These are phyloP conservation scores for Lacerta bilineata DNA, from an alignment of 2,797 vertebrate genomes.

Conservation along the genomic window DNA sequence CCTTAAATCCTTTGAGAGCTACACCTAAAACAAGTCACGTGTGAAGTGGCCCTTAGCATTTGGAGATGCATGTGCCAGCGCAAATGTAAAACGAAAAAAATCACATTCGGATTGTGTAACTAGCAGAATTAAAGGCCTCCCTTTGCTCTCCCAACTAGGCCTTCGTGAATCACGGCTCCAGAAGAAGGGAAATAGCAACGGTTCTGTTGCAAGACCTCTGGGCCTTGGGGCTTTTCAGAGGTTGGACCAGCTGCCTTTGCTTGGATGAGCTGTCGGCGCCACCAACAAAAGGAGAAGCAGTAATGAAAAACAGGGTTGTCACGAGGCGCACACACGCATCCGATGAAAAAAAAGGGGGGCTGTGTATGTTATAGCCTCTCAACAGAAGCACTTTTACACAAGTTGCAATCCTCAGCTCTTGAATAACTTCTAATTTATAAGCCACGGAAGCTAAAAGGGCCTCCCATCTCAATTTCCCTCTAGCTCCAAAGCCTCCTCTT, in stretches of 20 bases:
- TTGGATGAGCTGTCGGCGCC: constrained; percentile 37
- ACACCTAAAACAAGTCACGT: neutral
- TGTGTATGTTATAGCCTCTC: accelerated
- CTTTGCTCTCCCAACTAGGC: neutral
- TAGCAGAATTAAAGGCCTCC: neutral
- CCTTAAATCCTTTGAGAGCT: neutral
- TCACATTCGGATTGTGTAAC: neutral
- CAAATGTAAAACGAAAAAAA: neutral
- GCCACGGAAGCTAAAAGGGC: neutral
- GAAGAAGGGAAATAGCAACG: no score
- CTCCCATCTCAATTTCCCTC: neutral
- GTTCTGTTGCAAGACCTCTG: neutral
- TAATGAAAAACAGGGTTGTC: neutral
- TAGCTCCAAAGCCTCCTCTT: neutral
- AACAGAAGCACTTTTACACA: neutral
- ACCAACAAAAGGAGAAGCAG: neutral
- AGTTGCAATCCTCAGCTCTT: neutral
- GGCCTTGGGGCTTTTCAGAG: constrained; percentile 33
- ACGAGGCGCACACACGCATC: accelerated
- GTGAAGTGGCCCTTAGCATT: neutral
- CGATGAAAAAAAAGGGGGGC: accelerated
- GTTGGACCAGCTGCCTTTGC: neutral
- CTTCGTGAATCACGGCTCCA: no score
- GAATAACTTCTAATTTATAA: neutral
- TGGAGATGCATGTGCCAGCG: neutral